Percentiles rank a stretch among this genome's conserved stretches.
Evolutionary conservation across 2,797 vertebrate genomes (phyloP).

Genomic region (Hozukius guyotensis): DNA sequence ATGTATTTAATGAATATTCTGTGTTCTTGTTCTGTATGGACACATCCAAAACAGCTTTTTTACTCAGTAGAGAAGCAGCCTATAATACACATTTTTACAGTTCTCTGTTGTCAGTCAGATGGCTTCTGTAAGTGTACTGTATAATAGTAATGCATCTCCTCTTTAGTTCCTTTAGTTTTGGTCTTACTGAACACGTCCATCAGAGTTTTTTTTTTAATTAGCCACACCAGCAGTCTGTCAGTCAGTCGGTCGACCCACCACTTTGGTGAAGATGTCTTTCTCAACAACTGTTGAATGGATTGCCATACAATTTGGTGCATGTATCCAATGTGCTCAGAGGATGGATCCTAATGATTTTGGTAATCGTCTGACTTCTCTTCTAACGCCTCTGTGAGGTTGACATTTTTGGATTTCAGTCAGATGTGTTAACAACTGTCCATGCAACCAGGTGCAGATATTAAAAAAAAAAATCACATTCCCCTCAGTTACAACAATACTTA

Average conservation of each 20-base stretch:
- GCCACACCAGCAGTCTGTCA: neutral
- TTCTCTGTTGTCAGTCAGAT: neutral
- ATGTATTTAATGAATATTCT: neutral
- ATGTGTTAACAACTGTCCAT: neutral
- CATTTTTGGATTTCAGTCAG: too few relatives aligned
- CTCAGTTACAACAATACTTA: too few relatives aligned
- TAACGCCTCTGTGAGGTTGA: neutral
- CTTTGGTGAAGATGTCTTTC: neutral
- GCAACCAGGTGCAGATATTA: neutral
- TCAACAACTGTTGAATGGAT: neutral
- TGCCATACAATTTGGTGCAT: neutral
- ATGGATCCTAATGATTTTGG: too few relatives aligned
- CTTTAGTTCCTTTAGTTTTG: too few relatives aligned
- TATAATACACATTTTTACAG: neutral
- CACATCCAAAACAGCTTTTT: neutral
- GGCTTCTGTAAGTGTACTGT: neutral
- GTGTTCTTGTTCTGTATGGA: neutral
- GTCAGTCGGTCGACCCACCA: neutral
- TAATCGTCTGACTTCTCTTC: too few relatives aligned
- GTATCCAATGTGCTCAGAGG: too few relatives aligned
- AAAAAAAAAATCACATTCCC: neutral
- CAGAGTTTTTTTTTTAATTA: neutral
- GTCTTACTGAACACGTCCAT: neutral
- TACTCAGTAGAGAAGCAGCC: neutral
- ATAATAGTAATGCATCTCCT: neutral